Conservation (phyloP, 1,140 invertebrate species). For the Dysdera silvatica region DNA sequence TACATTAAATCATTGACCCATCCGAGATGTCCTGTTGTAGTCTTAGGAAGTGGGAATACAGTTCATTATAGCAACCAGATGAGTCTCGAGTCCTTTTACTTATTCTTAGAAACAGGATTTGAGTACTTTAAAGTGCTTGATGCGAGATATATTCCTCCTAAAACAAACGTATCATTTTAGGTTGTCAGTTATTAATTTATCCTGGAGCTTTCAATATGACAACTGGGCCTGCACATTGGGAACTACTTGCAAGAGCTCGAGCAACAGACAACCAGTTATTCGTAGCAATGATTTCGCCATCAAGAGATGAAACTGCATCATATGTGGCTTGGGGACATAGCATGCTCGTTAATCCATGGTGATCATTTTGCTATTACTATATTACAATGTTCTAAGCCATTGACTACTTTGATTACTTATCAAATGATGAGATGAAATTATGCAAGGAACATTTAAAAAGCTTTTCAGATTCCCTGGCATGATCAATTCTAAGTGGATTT, state of each 20-base stretch:
- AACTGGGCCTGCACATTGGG: constrained; percentile 88
- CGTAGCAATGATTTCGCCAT: constrained; percentile 55
- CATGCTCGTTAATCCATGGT: constrained; percentile 75
- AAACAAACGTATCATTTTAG: constrained; percentile 45
- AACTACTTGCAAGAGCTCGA: constrained; percentile 65
- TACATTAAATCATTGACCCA: too few species aligned
- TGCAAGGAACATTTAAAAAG: too few species aligned
- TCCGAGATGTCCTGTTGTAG: too few species aligned
- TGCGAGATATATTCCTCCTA: background rate
- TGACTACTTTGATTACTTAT: too few species aligned
- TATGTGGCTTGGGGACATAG: constrained; percentile 88
- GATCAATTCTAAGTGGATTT: too few species aligned
- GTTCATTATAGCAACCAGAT: too few species aligned
- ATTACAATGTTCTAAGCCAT: background rate
- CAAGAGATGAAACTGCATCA: constrained; percentile 58
- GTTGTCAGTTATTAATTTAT: constrained; percentile 75
- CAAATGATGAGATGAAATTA: too few species aligned
- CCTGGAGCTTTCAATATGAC: constrained; percentile 95
- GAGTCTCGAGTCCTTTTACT: too few species aligned
- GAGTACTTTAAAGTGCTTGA: too few species aligned
- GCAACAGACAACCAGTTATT: constrained; percentile 80
- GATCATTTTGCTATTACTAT: constrained; percentile 9
- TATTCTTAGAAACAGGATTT: too few species aligned
- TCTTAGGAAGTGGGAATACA: too few species aligned
- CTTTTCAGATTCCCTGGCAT: too few species aligned